phyloP scores from a whole-genome alignment of 2,888 invertebrate genomes.

The Calliscelio sp. region DNA sequence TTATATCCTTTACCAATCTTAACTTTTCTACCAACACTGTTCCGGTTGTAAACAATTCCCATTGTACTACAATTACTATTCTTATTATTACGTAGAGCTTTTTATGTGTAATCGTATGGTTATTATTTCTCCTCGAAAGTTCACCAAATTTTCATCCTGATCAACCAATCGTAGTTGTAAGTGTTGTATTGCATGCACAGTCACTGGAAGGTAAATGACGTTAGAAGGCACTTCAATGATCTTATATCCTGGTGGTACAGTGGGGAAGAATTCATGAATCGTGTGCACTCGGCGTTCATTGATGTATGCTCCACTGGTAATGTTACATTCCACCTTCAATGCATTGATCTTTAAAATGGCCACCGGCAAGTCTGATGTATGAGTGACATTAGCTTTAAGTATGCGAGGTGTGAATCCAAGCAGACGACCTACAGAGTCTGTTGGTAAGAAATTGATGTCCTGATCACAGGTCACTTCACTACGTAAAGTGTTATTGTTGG shows the following conservation, averaged over 20 bases:
- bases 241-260: constrained; percentile 79
- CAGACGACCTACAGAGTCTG: constrained; percentile 63
- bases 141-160: constrained; percentile 70
- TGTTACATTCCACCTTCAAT: constrained; percentile 49
- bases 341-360: constrained; percentile 55
- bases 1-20: constrained; percentile 68
- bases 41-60: constrained; percentile 37
- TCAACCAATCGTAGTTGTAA: constrained; percentile 72
- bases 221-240: constrained; percentile 77
- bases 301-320: constrained; percentile 32
- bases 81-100: constrained; percentile 35
- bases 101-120: constrained; percentile 71
- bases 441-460: constrained; percentile 63
- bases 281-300: constrained; percentile 28
- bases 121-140: constrained; percentile 73
- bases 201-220: constrained; percentile 73
- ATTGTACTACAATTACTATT: no score
- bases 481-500: constrained; percentile 67
- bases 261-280: constrained; percentile 42
- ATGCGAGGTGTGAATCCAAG: constrained; percentile 62
- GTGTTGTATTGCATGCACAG: constrained; percentile 63
- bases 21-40: constrained; percentile 45
- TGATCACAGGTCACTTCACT: constrained; percentile 58
- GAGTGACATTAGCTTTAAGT: constrained; percentile 42
- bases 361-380: constrained; percentile 27